These are phyloP conservation scores for Acleris sparsana DNA, from an alignment of 2,888 invertebrate species.

Conservation along the genomic window DNA sequence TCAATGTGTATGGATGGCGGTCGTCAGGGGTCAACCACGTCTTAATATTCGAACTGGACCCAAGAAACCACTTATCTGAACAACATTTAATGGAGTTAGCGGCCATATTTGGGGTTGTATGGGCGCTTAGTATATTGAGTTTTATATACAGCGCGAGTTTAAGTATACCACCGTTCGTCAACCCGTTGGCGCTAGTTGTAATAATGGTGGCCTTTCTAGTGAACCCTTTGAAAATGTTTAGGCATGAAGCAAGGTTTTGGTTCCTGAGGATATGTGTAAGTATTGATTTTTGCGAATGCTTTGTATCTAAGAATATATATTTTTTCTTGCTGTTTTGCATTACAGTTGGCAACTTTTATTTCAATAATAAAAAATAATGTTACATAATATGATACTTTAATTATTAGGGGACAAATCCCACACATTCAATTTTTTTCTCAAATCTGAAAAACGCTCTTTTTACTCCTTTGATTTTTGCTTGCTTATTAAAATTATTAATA, in stretches of 20 bases:
- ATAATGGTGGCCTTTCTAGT: slow-evolving; percentile 93
- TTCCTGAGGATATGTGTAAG: slow-evolving; percentile 93
- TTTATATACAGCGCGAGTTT: slow-evolving; percentile 91
- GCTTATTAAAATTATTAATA: too few relatives aligned
- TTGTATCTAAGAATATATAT: neutral
- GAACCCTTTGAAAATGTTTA: slow-evolving; percentile 96
- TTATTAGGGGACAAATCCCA: too few relatives aligned
- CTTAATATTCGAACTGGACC: slow-evolving; percentile 98
- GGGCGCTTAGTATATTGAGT: slow-evolving; percentile 95
- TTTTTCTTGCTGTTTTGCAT: too few relatives aligned
- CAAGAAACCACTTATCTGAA: slow-evolving; percentile 95
- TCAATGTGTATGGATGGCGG: slow-evolving; percentile 98
- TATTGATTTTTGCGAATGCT: slow-evolving; percentile 46
- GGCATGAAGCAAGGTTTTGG: slow-evolving; percentile 98
- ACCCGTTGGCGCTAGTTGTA: slow-evolving; percentile 92
- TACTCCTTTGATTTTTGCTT: too few relatives aligned
- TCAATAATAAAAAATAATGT: too few relatives aligned
- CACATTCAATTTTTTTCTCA: too few relatives aligned
- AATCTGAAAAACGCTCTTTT: too few relatives aligned
- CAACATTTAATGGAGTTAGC: slow-evolving; percentile 98
- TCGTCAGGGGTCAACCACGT: slow-evolving; percentile 99
- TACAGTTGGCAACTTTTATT: too few relatives aligned
- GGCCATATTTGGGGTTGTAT: slow-evolving; percentile 96
- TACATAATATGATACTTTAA: too few relatives aligned
- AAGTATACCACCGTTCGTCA: slow-evolving; percentile 95